A percentile compares a stretch with the other conserved stretches of the same genome.
Evolutionary conservation across 2,797 vertebrate species (phyloP).

Genomic region (Falco naumanni): DNA sequence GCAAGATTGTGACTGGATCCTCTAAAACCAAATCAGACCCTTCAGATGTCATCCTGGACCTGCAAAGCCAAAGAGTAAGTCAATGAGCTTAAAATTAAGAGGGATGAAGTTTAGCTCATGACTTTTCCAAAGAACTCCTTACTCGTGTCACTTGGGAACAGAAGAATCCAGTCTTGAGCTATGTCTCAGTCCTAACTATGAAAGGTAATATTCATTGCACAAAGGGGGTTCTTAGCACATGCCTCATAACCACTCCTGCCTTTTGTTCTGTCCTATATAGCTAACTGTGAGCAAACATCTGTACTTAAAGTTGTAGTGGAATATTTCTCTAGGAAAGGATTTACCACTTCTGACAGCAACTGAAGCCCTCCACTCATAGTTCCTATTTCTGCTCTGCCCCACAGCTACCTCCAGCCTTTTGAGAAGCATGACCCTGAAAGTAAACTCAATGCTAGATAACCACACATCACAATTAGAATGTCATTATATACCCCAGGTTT

Average conservation of each 20-base stretch:
- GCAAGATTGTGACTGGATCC: neutral
- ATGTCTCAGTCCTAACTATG: neutral
- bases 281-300: neutral
- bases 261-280: neutral
- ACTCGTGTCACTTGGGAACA: neutral
- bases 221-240: neutral
- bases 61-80: neutral
- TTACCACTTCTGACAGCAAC: neutral
- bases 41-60: neutral
- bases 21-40: neutral
- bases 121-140: neutral
- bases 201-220: neutral
- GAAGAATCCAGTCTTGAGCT: neutral
- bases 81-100: neutral
- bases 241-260: neutral
- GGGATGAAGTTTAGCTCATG: neutral
- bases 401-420: neutral
- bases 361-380: neutral
- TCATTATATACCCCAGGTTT: neutral
- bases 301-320: neutral
- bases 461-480: neutral
- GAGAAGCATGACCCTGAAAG: rapidly evolving
- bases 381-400: neutral
- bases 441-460: neutral
- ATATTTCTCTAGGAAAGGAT: neutral